These are phyloP conservation scores for Mastomys coucha DNA, from an alignment of 2,113 vertebrate genomes.

Conservation along the genomic window DNA sequence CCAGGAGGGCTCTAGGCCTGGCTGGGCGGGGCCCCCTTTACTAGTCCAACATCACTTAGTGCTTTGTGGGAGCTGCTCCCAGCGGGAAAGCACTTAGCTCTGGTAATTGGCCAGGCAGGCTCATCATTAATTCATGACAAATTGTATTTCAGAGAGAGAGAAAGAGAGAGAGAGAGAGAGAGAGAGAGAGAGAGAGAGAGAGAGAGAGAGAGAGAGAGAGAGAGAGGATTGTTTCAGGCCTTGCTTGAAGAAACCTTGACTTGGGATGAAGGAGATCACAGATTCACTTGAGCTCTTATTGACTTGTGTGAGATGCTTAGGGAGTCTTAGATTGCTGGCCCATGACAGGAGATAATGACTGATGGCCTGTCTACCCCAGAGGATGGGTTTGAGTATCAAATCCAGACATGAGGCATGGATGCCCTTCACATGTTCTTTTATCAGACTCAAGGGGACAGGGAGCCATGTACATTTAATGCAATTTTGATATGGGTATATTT, in stretches of 20 bases:
- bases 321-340: conserved; percentile 37
- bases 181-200: conserved; percentile 6
- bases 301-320: neutral
- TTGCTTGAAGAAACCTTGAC: conserved; percentile 38
- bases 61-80: conserved; percentile 83
- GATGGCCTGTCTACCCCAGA: neutral
- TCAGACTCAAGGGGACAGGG: neutral
- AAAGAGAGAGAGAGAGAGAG: neutral
- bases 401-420: conserved; percentile 28
- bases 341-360: conserved; percentile 32
- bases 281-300: conserved; percentile 50
- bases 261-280: neutral
- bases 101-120: conserved; percentile 87
- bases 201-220: neutral
- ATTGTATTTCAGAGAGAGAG: conserved; percentile 69
- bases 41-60: conserved; percentile 78
- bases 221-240: neutral
- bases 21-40: conserved; percentile 72
- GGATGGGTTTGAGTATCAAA: conserved; percentile 45
- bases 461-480: conserved; percentile 45
- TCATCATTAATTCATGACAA: conserved; percentile 88
- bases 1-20: conserved; percentile 84
- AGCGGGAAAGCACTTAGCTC: conserved; percentile 85
- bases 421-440: conserved; percentile 9
- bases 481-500: conserved; percentile 33